Evolutionary conservation across 2,888 invertebrate species (phyloP), one percentile per base, ranked within the genome.

Genomic region (Aleiodes leptofemur): DNA sequence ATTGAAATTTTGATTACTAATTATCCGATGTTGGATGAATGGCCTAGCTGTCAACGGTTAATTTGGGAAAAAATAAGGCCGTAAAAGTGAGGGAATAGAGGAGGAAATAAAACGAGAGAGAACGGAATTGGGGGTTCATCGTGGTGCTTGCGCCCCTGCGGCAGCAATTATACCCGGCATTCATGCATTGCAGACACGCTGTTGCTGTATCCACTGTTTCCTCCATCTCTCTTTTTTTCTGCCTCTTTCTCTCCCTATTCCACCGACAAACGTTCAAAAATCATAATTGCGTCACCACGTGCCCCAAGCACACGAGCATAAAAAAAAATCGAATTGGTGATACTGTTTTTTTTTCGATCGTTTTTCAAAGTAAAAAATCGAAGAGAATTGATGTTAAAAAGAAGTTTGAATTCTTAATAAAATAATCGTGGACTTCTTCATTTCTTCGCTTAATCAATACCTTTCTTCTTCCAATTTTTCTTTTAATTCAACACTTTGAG

Each of bases 121-220:
- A 69, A 66, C 11, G 31, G n/a, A 68, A 74, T 38, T 74, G 66
- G 66, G 70, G 61, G 38, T 74, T 77, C 74, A 73, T 77, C 72
- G 76, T 73, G 71, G 61, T 29, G 43, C 64, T 77, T 72, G 76
- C 73, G 81, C 80, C 79, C 78, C 78, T 79, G 79, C 75, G 77
- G 80, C 79, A 80, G 81, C 82, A 85, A 85, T 86, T 84, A 64
- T 64, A 86, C 82, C 80, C 73, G 74, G 82, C 81, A 85, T 86
- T 86, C 83, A 83, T 81, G 80, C 79, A 74, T 69, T 69, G 38
- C 48, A 34, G 57, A 72, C 68, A 72, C 68, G 51, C 50, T 71
- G 57, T 59, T 57, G n/a, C 57, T 56, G 23, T 68, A 64, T 66
- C 29, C 68, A 68, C 68, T 68, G 51, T 68, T 68, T 61, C 16